phyloP scores from a whole-genome alignment of 2,888 invertebrate genomes.

The Tanypteryx hageni region DNA sequence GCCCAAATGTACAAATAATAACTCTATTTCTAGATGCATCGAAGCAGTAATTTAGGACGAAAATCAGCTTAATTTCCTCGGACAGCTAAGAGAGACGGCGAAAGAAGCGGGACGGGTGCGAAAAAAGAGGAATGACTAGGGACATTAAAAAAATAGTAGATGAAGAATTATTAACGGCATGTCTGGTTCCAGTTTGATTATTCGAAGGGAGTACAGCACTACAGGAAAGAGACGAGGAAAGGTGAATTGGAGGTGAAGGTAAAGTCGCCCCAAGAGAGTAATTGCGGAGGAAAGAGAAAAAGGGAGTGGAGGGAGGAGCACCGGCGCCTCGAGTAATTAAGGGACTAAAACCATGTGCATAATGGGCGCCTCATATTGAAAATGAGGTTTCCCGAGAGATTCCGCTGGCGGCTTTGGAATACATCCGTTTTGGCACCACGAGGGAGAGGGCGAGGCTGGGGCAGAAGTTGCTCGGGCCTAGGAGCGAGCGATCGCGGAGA shows the following conservation, averaged over 20 bases:
- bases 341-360: constrained; percentile 28
- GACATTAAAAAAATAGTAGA: not conserved
- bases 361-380: constrained; percentile 27
- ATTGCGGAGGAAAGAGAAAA: not conserved
- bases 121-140: not conserved
- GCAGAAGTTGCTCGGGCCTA: not conserved
- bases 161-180: not conserved
- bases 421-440: not conserved
- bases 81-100: not conserved
- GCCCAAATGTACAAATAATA: too few species aligned
- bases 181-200: too few species aligned
- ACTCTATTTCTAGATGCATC: too few species aligned
- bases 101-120: not conserved
- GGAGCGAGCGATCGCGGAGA: not conserved
- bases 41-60: too few species aligned
- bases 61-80: too few species aligned
- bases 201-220: not conserved
- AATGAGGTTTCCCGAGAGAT: constrained; percentile 42
- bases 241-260: not conserved
- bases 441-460: not conserved
- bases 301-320: not conserved
- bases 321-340: constrained; percentile 31
- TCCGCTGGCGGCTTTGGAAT: not conserved
- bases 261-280: not conserved
- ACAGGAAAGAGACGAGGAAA: not conserved